Evolutionary conservation across 2,888 invertebrate species (phyloP).

Genomic region (Standfussiana lucernea): DNA sequence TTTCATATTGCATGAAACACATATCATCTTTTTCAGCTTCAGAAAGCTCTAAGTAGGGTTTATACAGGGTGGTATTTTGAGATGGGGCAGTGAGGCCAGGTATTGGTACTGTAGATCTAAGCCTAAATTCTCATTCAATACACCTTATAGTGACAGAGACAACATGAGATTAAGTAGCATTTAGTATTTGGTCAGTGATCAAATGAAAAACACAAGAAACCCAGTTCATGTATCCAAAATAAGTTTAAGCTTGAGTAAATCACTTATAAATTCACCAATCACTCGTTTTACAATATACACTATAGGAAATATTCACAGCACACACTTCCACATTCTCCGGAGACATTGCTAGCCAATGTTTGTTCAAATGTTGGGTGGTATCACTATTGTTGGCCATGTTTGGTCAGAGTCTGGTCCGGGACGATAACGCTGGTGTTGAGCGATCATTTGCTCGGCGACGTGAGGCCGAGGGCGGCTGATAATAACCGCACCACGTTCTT

Average conservation of each 20-base stretch:
- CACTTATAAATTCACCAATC: slow-evolving; percentile 39
- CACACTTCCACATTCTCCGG: slow-evolving; percentile 39
- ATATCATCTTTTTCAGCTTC: neutral
- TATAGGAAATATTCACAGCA: slow-evolving; percentile 59
- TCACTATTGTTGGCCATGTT: slow-evolving; percentile 52
- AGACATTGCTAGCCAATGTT: slow-evolving; percentile 51
- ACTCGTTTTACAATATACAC: slow-evolving; percentile 56
- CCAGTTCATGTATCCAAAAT: slow-evolving; percentile 19
- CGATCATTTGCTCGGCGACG: slow-evolving; percentile 85
- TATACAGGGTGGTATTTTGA: too few relatives aligned
- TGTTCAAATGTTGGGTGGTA: slow-evolving; percentile 48
- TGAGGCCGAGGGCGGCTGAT: slow-evolving; percentile 94
- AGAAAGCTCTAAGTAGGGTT: neutral
- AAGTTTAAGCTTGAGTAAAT: slow-evolving; percentile 46
- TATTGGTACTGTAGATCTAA: neutral
- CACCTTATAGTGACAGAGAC: too few relatives aligned
- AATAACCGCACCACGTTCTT: slow-evolving; percentile 95
- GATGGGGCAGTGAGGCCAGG: neutral
- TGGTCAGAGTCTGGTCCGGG: slow-evolving; percentile 35
- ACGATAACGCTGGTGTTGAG: slow-evolving; percentile 38
- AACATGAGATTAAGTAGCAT: neutral
- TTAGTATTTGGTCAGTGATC: slow-evolving; percentile 8
- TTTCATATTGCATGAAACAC: neutral
- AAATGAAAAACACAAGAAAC: slow-evolving; percentile 26
- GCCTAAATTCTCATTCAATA: neutral